Conservation (phyloP, 2,888 invertebrate genomes). For the Hecatera dysodea region DNA sequence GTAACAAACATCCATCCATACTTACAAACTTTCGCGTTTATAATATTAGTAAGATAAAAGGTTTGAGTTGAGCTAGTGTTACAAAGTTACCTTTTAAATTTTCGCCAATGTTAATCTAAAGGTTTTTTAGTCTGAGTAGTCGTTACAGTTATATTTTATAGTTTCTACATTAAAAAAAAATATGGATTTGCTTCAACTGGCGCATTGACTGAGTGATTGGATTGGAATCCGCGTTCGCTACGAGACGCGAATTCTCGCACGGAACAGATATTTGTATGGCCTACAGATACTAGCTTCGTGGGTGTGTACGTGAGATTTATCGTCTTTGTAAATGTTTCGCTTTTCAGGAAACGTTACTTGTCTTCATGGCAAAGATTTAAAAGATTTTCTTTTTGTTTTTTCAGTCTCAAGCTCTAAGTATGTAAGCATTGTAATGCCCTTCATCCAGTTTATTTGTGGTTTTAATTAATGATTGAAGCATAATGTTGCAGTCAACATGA, state of each 20-base stretch:
- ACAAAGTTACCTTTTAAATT: not conserved
- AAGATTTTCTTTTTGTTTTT: not conserved
- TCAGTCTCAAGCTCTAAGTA: not conserved
- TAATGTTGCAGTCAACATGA: too few species aligned
- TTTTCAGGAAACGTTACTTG: not conserved
- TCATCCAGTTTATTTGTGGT: not conserved
- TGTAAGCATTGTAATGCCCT: not conserved
- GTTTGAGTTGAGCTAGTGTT: not conserved
- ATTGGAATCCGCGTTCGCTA: not conserved
- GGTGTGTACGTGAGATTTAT: slow-evolving; percentile 1
- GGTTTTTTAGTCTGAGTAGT: not conserved
- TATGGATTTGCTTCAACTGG: not conserved
- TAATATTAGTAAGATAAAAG: too few species aligned
- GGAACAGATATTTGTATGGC: slow-evolving; percentile 10
- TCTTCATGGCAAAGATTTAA: not conserved
- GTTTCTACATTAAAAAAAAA: not conserved
- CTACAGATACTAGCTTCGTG: not conserved
- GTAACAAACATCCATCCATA: too few species aligned
- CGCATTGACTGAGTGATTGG: not conserved
- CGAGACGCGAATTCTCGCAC: not conserved
- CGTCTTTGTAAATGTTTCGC: slow-evolving; percentile 3
- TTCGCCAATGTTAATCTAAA: not conserved
- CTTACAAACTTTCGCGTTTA: too few species aligned
- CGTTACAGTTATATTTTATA: not conserved
- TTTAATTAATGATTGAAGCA: too few species aligned